Conservation (phyloP, 2,888 invertebrate species). For the Erebia ligea region DNA sequence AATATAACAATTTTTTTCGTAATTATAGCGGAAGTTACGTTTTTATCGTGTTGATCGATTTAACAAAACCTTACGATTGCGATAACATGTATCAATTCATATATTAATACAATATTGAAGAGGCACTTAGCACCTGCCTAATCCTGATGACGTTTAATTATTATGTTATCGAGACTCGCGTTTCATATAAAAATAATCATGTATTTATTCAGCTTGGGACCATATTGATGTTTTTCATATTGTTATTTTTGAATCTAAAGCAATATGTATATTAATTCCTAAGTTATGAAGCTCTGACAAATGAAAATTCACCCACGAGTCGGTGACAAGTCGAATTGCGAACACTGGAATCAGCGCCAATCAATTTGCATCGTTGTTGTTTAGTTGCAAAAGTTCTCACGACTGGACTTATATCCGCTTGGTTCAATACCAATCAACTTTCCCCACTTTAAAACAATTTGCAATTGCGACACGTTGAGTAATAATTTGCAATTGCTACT, state of each 20-base stretch:
- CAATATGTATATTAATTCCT: neutral
- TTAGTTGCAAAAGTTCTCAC: neutral
- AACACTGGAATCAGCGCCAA: neutral
- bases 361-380: neutral
- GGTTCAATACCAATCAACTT: neutral
- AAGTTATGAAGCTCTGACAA: too few species aligned
- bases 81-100: constrained; percentile 8
- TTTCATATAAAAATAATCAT: neutral
- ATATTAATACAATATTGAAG: neutral
- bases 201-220: neutral
- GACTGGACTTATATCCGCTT: neutral
- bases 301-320: too few species aligned
- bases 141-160: neutral
- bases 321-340: too few species aligned
- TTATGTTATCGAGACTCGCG: neutral
- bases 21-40: neutral
- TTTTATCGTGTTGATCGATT: constrained; percentile 6
- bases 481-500: constrained; percentile 5
- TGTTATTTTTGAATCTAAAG: too few species aligned
- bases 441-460: constrained; percentile 7
- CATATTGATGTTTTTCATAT: too few species aligned
- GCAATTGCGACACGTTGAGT: constrained; percentile 3
- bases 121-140: neutral
- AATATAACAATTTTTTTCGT: too few species aligned
- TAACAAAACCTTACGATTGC: neutral